These are phyloP conservation scores for Drosophila parvula DNA, from an alignment of 1,140 invertebrate species.

Conservation along the genomic window DNA sequence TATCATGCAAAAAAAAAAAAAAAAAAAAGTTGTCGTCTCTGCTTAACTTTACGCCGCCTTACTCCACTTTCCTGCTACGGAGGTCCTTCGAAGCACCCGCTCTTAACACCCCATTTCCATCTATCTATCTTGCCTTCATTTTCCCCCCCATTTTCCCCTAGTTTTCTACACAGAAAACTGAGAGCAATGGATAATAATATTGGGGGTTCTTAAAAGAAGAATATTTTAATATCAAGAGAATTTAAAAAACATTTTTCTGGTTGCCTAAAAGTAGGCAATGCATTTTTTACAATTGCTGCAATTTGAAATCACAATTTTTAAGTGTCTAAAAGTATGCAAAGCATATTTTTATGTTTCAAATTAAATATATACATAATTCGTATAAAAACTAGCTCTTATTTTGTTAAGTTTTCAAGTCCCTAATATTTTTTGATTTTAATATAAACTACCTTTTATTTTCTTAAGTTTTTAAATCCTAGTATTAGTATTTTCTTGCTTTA, in stretches of 20 bases:
- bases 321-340: too few relatives aligned
- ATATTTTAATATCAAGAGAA: too few relatives aligned
- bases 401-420: too few relatives aligned
- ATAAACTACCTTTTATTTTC: background rate
- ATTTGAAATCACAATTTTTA: too few relatives aligned
- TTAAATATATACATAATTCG: too few relatives aligned
- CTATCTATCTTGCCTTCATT: background rate
- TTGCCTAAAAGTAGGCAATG: background rate
- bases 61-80: slow-evolving; percentile 20
- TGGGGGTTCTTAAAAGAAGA: too few relatives aligned
- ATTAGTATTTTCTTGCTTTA: background rate
- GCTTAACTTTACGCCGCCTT: slow-evolving; percentile 52
- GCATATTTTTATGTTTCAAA: too few relatives aligned
- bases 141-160: background rate
- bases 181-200: background rate
- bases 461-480: background rate
- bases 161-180: slow-evolving; percentile 7
- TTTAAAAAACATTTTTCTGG: background rate
- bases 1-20: slow-evolving; percentile 44
- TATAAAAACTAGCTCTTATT: too few relatives aligned
- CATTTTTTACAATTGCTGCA: background rate
- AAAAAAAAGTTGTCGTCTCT: slow-evolving; percentile 41
- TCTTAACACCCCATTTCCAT: slow-evolving; percentile 33
- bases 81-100: background rate
- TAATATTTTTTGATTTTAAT: too few relatives aligned